These are phyloP conservation scores for Ptychodera flava DNA, from an alignment of 35 echinoderm and acorn worm species.

Conservation along the genomic window DNA sequence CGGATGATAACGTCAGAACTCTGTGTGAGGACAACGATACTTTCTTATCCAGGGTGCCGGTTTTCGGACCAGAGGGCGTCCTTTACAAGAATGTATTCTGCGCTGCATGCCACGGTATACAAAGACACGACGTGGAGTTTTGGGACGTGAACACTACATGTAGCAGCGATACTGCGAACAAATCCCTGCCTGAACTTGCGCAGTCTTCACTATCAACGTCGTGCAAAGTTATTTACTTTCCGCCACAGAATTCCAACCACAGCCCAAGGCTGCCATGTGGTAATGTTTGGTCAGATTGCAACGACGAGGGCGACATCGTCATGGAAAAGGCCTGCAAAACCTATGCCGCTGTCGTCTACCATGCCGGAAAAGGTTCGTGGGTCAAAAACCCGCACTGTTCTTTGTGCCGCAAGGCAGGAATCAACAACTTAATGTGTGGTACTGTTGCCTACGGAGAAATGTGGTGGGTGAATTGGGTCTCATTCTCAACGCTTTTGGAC, in stretches of 20 bases:
- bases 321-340: constrained; percentile 16
- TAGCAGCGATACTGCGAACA: no score
- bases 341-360: constrained; percentile 17
- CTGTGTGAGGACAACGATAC: neutral
- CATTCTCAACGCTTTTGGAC: neutral
- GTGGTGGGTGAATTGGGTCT: neutral
- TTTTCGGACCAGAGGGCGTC: constrained; percentile 33
- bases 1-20: neutral
- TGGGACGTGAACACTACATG: constrained; percentile 27
- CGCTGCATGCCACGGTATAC: constrained; percentile 36
- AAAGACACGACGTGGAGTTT: neutral
- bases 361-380: neutral
- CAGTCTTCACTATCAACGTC: no score
- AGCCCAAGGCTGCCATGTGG: no score
- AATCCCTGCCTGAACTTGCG: no score
- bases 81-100: constrained; percentile 48
- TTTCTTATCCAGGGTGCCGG: constrained; percentile 27
- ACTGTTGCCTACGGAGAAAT: neutral
- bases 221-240: no score
- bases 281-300: no score
- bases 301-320: neutral
- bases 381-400: constrained; percentile 41
- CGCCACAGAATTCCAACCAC: no score
- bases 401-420: neutral
- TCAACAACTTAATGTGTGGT: neutral